phyloP scores from a whole-genome alignment of 2,797 vertebrate species.

The Pseudomugil gertrudae region DNA sequence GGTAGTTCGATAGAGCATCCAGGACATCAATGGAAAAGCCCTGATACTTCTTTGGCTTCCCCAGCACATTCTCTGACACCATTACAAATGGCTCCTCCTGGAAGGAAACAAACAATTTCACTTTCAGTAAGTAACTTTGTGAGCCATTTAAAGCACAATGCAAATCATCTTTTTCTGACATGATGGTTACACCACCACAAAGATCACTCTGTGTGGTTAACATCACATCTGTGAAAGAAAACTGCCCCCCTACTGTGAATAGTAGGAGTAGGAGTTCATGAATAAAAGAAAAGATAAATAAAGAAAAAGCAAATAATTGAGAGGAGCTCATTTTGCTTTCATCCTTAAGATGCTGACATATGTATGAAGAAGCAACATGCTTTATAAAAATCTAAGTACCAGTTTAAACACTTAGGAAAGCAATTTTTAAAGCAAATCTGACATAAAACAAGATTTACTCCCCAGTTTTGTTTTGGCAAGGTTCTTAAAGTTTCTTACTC shows the following conservation, averaged over 20 bases:
- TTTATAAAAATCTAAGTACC: conserved; percentile 1
- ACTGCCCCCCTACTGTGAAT: too few species aligned
- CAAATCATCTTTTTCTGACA: conserved; percentile 52
- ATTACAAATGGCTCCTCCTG: conserved; percentile 99
- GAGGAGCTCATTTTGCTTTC: neutral
- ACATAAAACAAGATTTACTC: conserved; percentile 2
- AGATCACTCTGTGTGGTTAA: neutral
- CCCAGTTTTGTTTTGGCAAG: conserved; percentile 1
- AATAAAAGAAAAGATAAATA: neutral
- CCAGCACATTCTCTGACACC: conserved; percentile 98
- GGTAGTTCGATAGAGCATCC: conserved; percentile 94
- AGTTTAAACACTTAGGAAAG: conserved; percentile 7
- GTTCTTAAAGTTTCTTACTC: conserved; percentile 10
- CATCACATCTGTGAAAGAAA: neutral
- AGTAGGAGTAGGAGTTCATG: too few species aligned
- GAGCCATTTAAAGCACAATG: conserved; percentile 33
- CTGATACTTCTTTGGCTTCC: conserved; percentile 98
- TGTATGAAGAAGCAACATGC: neutral
- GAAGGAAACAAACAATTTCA: conserved; percentile 54
- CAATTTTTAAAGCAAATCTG: conserved; percentile 5
- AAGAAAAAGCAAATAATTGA: neutral
- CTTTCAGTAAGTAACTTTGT: conserved; percentile 46
- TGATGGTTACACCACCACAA: conserved; percentile 29
- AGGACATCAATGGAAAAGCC: conserved; percentile 97
- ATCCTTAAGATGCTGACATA: neutral